Percentiles rank a stretch among this genome's conserved stretches.
These are phyloP conservation scores for Drosophila flavopinicola DNA, from an alignment of 2,888 invertebrate species.

Conservation along the genomic window DNA sequence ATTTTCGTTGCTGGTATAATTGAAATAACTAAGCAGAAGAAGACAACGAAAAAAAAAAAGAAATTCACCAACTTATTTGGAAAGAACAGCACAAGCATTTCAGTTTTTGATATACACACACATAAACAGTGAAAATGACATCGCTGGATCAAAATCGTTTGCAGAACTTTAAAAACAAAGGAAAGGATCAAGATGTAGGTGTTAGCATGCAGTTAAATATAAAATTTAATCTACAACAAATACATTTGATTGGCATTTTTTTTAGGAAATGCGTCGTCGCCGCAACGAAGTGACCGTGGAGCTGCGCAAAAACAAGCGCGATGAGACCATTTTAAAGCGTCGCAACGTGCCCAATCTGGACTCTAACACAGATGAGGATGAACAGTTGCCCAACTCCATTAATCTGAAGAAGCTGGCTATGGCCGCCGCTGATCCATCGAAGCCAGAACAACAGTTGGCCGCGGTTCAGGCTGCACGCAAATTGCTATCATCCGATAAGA, in stretches of 20 bases:
- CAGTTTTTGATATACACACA: slow-evolving; percentile 19
- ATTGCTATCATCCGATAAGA: slow-evolving; percentile 97
- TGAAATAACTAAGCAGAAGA: slow-evolving; percentile 46
- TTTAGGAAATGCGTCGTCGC: slow-evolving; percentile 97
- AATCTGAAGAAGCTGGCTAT: slow-evolving; percentile 93
- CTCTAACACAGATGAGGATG: slow-evolving; percentile 91
- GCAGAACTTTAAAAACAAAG: slow-evolving; percentile 99
- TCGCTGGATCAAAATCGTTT: slow-evolving; percentile 88
- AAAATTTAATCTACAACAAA: too few species aligned
- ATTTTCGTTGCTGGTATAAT: slow-evolving; percentile 49
- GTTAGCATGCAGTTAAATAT: not conserved
- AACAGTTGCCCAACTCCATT: slow-evolving; percentile 88
- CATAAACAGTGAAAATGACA: slow-evolving; percentile 70
- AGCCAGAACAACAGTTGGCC: slow-evolving; percentile 92
- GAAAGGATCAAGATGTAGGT: slow-evolving; percentile 99
- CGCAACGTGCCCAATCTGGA: slow-evolving; percentile 96
- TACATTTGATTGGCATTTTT: too few species aligned
- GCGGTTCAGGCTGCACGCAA: slow-evolving; percentile 98
- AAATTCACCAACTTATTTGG: slow-evolving; percentile 18
- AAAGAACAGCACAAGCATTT: slow-evolving; percentile 25
- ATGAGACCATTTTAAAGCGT: slow-evolving; percentile 97
- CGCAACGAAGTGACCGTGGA: slow-evolving; percentile 98
- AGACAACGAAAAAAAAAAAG: slow-evolving; percentile 32
- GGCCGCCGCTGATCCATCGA: slow-evolving; percentile 92
- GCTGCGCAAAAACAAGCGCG: slow-evolving; percentile 98